These are phyloP conservation scores for Corvus moneduloides DNA, from an alignment of 2,113 vertebrate genomes.

Conservation along the genomic window DNA sequence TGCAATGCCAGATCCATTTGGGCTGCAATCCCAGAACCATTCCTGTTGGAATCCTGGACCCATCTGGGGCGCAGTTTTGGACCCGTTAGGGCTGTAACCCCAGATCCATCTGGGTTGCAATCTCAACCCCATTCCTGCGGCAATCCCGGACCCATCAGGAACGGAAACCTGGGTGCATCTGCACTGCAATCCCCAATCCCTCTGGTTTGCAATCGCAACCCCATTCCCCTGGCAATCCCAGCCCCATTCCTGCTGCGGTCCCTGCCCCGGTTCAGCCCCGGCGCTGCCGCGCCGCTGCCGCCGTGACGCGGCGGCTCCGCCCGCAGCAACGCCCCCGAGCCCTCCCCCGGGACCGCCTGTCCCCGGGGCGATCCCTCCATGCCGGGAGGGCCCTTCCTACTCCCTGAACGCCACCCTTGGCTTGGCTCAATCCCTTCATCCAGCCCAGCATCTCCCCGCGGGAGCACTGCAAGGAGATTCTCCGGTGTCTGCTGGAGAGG, in stretches of 20 bases:
- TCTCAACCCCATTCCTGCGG: not conserved
- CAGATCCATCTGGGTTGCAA: rapidly evolving
- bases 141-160: rapidly evolving
- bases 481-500: not conserved
- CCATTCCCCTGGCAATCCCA: not conserved
- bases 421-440: rapidly evolving
- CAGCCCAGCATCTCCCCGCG: not conserved
- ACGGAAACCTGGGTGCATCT: not conserved
- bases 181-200: not conserved
- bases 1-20: not conserved
- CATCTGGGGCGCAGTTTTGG: not conserved
- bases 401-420: rapidly evolving
- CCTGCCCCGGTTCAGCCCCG: not conserved
- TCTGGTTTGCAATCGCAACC: rapidly evolving
- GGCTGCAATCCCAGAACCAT: too few species aligned
- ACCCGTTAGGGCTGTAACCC: too few species aligned
- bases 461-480: rapidly evolving
- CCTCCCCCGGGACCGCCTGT: not conserved
- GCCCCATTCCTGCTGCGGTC: rapidly evolving
- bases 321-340: not conserved
- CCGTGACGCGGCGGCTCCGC: not conserved
- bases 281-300: not conserved
- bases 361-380: not conserved
- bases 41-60: not conserved
- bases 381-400: not conserved